A percentile compares a stretch with the other conserved stretches of the same genome.
These are phyloP conservation scores for Poecilia wingei DNA, from an alignment of 2,797 vertebrate species.

Conservation along the genomic window DNA sequence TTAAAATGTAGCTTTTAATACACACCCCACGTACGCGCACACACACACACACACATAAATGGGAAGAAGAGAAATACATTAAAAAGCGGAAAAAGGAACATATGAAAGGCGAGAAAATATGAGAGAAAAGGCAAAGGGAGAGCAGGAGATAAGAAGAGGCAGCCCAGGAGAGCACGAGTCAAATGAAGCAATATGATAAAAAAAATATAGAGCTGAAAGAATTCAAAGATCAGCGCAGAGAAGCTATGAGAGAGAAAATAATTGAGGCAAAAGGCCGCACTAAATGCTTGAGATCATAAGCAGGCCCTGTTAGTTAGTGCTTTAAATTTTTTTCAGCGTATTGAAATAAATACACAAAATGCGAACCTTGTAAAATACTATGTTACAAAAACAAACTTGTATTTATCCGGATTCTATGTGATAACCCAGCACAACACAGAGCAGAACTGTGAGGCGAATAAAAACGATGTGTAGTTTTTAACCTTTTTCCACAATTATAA, in stretches of 20 bases:
- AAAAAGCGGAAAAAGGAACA: constrained; percentile 65
- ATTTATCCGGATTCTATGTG: not conserved
- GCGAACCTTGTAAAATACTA: not conserved
- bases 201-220: constrained; percentile 63
- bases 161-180: constrained; percentile 67
- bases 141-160: constrained; percentile 64
- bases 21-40: no score
- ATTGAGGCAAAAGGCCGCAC: constrained; percentile 13
- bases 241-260: constrained; percentile 33
- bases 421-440: not conserved
- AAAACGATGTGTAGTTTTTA: not conserved
- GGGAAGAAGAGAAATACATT: constrained; percentile 37
- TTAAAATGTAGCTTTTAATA: constrained; percentile 51
- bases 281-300: constrained; percentile 35
- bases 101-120: constrained; percentile 70
- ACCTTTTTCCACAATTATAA: not conserved
- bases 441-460: not conserved
- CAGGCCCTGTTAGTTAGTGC: constrained; percentile 37
- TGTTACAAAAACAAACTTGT: not conserved
- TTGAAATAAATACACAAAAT: not conserved
- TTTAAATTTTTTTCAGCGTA: constrained; percentile 20
- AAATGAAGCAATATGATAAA: constrained; percentile 62
- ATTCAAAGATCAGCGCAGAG: constrained; percentile 40
- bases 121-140: constrained; percentile 46
- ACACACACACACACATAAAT: not conserved